Evolutionary conservation across 2,113 vertebrate species (phyloP), one percentile per base, ranked within the genome.

Genomic region (Pseudonaja textilis): DNA sequence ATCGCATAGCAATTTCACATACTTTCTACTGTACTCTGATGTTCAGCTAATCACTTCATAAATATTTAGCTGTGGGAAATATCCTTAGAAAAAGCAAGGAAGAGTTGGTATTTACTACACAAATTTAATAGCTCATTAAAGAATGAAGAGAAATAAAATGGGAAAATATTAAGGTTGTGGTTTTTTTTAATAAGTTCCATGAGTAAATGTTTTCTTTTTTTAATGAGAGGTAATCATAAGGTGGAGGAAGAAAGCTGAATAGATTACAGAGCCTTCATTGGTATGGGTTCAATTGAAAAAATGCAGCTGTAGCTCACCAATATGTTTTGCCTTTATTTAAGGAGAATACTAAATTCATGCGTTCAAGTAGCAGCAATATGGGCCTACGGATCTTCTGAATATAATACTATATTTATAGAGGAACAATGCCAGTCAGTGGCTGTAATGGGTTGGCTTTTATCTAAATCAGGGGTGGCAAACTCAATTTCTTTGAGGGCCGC

Each of bases 31-130:
- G 92, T 89, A 93, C 47, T 55, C 34, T 92, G 47, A 92, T 93
- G 88, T 90, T 92, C 57, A n/a, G 5, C 88, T 90, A 92, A 92
- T 69, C 81, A 90, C 88, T 93, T 47, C 0, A 1, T 29, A 69
- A 25, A 93, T 89, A 54, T 93, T 93, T 93, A 89, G n/a, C 54
- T 89, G 9, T 61, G 87, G 87, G 87, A 91, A 91, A 89, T 6
- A 81, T 4, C 0, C 6, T 88, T 64, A 81, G 39, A 54, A 50
- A 92, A 64, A 87, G 91, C 1, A 90, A 90, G 10, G 34, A 4
- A 61, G 86, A 88, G 0, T 1, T 87, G 3, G 25, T 52, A 55
- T 0, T 90, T 85, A 0, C 50, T 90, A 0, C 90, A 18, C 0
- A 5, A 26, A 52, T 69, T 4, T 57, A 94, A 20, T 42, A 92